A percentile compares a stretch with the other conserved stretches of the same genome.
Conservation (phyloP, 1,140 invertebrate species). For the Leptopilina clavipes region DNA sequence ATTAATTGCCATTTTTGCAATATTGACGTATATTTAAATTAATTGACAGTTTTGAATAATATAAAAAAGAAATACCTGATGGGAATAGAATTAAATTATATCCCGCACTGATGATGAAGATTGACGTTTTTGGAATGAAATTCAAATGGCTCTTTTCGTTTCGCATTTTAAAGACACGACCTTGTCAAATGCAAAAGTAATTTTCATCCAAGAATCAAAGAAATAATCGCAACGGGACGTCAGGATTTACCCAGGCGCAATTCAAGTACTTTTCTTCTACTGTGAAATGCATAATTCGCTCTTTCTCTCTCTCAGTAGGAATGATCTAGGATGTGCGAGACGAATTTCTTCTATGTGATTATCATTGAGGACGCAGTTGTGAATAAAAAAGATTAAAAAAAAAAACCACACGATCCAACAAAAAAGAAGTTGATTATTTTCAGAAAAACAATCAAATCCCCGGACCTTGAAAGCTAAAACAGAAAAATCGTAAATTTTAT, state of each 20-base stretch:
- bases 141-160: neutral
- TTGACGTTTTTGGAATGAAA: slow-evolving; percentile 18
- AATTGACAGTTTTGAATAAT: neutral
- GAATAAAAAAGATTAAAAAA: slow-evolving; percentile 23
- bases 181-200: slow-evolving; percentile 43
- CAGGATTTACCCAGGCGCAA: slow-evolving; percentile 14
- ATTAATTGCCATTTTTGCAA: neutral
- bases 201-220: slow-evolving; percentile 57
- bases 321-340: slow-evolving; percentile 52
- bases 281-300: slow-evolving; percentile 71
- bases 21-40: neutral
- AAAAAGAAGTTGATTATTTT: slow-evolving; percentile 14
- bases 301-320: slow-evolving; percentile 35
- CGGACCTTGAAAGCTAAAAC: slow-evolving; percentile 1
- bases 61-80: neutral
- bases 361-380: slow-evolving; percentile 38
- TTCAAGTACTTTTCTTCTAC: slow-evolving; percentile 62
- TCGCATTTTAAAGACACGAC: neutral
- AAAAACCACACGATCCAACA: slow-evolving; percentile 5
- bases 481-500: slow-evolving; percentile 28
- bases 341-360: slow-evolving; percentile 57
- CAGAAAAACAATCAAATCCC: slow-evolving; percentile 14
- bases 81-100: neutral
- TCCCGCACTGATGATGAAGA: slow-evolving; percentile 10
- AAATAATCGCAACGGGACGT: slow-evolving; percentile 57